Evolutionary conservation across 2,888 invertebrate genomes (phyloP).

Genomic region (Phragmatobia fuliginosa): DNA sequence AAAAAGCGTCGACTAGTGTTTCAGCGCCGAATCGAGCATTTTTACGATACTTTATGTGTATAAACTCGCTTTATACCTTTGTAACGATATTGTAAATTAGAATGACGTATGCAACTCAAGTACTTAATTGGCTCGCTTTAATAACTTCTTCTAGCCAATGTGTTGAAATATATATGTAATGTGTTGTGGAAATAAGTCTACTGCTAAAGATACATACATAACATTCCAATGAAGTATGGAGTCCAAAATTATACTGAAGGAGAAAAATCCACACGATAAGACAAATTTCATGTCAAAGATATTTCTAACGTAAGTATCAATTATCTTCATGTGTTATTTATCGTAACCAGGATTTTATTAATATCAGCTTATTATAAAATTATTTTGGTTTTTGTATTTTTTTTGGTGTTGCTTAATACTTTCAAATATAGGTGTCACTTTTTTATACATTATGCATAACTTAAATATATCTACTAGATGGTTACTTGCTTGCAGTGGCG

Average conservation of each 20-base stretch:
- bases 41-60: conserved; percentile 13
- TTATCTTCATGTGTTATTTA: background rate
- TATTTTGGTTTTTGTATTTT: no score
- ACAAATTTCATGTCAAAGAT: conserved; percentile 87
- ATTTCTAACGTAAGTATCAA: conserved; percentile 87
- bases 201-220: background rate
- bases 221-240: conserved; percentile 81
- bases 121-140: conserved; percentile 22
- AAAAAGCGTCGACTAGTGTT: background rate
- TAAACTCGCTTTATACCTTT: conserved; percentile 9
- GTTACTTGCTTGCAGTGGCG: no score
- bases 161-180: conserved; percentile 29
- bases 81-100: conserved; percentile 12
- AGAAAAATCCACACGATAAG: conserved; percentile 87
- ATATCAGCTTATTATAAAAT: no score
- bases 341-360: no score
- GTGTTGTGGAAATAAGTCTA: background rate
- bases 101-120: conserved; percentile 17
- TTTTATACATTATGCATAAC: no score
- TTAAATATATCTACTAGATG: no score
- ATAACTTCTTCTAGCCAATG: conserved; percentile 6
- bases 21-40: background rate
- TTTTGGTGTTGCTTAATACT: no score
- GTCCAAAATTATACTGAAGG: conserved; percentile 86
- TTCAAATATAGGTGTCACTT: no score